These are phyloP conservation scores for Urechis unicinctus DNA, from an alignment of 2,888 invertebrate genomes.

Conservation along the genomic window DNA sequence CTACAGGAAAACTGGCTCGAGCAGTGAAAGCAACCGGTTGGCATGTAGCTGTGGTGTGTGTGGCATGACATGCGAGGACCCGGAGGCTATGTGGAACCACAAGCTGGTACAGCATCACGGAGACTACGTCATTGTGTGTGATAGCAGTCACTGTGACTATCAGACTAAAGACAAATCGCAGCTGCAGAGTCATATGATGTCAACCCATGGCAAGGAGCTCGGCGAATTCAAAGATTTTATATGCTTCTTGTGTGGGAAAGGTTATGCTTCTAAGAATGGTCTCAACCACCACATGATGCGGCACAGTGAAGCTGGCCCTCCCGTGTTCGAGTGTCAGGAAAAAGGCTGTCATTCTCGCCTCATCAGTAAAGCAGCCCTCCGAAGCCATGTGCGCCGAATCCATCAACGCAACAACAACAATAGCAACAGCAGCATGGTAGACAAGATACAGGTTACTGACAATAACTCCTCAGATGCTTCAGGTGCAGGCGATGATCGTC, in stretches of 20 bases:
- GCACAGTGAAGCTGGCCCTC: conserved; percentile 14
- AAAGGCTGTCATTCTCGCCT: conserved; percentile 7
- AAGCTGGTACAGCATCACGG: conserved; percentile 8
- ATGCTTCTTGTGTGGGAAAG: conserved; percentile 17
- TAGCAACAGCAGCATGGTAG: neutral
- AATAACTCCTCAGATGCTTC: too few species aligned
- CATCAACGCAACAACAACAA: conserved; percentile 4
- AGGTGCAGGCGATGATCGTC: neutral
- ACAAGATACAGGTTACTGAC: too few species aligned
- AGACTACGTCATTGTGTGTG: conserved; percentile 9
- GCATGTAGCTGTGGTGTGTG: conserved; percentile 11
- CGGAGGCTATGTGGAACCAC: conserved; percentile 17
- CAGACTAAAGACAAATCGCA: conserved; percentile 6
- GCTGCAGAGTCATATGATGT: conserved; percentile 14
- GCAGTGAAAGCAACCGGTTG: conserved; percentile 1
- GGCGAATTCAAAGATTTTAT: conserved; percentile 11
- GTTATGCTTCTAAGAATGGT: conserved; percentile 10
- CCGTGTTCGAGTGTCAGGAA: conserved; percentile 14
- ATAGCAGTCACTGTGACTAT: conserved; percentile 14
- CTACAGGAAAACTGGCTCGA: neutral
- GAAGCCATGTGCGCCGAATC: conserved; percentile 12
- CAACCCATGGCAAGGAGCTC: conserved; percentile 14
- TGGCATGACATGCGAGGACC: conserved; percentile 9
- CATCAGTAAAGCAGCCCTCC: conserved; percentile 9
- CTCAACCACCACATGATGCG: conserved; percentile 16